Evolutionary conservation across 2,888 invertebrate genomes (phyloP), one percentile per base, ranked within the genome.

Genomic region (Megalurothrips usitatus): DNA sequence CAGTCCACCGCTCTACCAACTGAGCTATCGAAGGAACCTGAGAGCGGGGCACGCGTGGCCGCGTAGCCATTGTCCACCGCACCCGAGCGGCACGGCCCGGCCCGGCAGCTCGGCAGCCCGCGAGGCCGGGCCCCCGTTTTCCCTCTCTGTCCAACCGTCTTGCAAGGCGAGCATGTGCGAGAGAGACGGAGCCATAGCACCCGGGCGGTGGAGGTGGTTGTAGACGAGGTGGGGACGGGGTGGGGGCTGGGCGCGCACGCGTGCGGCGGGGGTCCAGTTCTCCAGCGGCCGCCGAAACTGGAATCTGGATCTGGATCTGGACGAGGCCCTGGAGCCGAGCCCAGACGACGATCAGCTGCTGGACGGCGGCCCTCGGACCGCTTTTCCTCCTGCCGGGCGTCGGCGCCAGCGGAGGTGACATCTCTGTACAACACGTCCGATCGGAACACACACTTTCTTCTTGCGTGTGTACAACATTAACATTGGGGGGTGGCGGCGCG

Each of bases 1-100:
- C 84, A 84, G 84, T 84, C 84, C 84, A 84, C 84, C 84, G 84
- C 84, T 84, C 84, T 84, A 84, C 84, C 84, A 84, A 84, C 84
- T 84, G 84, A 84, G 84, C 84, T 84, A 84, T 68, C 68, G 68
- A 68, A 68, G 68, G 68, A 23, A 9, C 23, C 0, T 68, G 68
- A 23, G 23, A 68, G 23, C 0, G 4, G 68, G 4, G 23, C 68
- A 43, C 1, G 68, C 11, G 23, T n/a, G 68, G 23, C 23, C 9
- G 23, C 68, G 68, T 68, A 23, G 23, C n/a, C 68, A 68, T 68
- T 68, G 68, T 68, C 23, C 68, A 23, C 34, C 34, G 58, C 58
- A 58, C 58, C 58, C 58, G 58, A 58, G 58, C 58, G 58, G 58
- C 17, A 19, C 58, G 23, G 68, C 9, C 23, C 23, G 68, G n/a